Evolutionary conservation across 2,888 invertebrate genomes (phyloP).

Genomic region (Eurytoma adleriae): DNA sequence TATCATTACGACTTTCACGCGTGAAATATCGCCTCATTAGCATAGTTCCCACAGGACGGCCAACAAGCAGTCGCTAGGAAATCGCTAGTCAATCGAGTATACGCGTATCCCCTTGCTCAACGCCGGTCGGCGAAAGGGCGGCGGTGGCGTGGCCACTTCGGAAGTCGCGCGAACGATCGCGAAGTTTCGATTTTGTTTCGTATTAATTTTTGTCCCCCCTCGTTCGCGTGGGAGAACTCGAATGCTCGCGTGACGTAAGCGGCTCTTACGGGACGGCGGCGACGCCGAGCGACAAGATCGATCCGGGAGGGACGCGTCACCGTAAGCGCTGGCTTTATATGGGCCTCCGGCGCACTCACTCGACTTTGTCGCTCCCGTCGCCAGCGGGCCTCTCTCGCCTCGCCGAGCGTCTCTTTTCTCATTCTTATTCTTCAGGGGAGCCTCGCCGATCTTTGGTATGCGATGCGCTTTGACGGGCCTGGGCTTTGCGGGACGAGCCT

Average conservation of each 20-base stretch:
- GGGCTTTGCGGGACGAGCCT: background rate
- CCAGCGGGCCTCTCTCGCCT: constrained; percentile 4
- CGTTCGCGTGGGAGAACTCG: constrained; percentile 52
- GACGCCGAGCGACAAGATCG: constrained; percentile 40
- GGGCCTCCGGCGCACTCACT: constrained; percentile 34
- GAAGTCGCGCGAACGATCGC: constrained; percentile 10
- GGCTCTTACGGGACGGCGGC: background rate
- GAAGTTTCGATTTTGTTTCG: constrained; percentile 16
- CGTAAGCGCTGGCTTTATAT: constrained; percentile 53
- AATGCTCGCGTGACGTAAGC: constrained; percentile 46
- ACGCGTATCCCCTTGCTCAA: background rate
- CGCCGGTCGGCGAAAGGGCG: too few species aligned
- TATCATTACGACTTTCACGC: too few species aligned
- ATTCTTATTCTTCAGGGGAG: background rate
- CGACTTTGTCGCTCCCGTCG: background rate
- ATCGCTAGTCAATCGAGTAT: background rate
- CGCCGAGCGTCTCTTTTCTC: background rate
- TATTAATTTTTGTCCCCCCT: background rate
- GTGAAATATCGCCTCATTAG: too few species aligned
- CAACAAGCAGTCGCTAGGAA: too few species aligned
- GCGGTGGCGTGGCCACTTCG: background rate
- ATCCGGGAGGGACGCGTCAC: constrained; percentile 34
- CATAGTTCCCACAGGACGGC: too few species aligned
- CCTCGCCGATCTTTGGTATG: background rate
- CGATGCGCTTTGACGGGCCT: background rate